phyloP scores from a whole-genome alignment of 2,797 vertebrate genomes.

The Microcaecilia unicolor region DNA sequence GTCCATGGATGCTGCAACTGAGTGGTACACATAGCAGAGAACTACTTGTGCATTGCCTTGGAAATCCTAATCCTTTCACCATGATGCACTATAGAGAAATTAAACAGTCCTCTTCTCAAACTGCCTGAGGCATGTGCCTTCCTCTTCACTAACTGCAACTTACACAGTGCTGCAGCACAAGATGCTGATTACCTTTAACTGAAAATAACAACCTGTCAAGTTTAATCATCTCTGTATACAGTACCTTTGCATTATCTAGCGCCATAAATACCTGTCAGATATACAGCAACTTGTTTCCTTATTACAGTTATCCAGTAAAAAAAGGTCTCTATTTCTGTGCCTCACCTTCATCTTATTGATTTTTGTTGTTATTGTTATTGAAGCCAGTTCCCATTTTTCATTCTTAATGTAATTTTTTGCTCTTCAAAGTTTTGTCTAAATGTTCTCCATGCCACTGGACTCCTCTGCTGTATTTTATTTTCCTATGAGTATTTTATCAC shows the following conservation, averaged over 20 bases:
- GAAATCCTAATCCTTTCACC: background rate
- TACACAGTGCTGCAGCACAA: background rate
- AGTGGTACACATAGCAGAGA: conserved; percentile 5
- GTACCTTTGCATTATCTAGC: background rate
- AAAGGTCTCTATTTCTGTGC: background rate
- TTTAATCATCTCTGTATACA: background rate
- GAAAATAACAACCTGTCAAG: conserved; percentile 2
- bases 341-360: conserved; percentile 6
- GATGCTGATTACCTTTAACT: conserved; percentile 1
- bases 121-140: background rate
- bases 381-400: background rate
- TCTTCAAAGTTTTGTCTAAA: background rate
- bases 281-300: background rate
- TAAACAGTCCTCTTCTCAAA: too few relatives aligned
- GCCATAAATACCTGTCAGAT: background rate
- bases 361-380: background rate
- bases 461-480: background rate
- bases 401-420: conserved; percentile 8
- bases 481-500: background rate
- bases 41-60: background rate
- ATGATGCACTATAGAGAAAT: background rate
- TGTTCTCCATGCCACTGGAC: background rate
- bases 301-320: conserved; percentile 2
- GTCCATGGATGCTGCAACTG: background rate
- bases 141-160: background rate